Evolutionary conservation across 2,113 vertebrate species (phyloP).

Genomic region (Brachypteracias leptosomus): DNA sequence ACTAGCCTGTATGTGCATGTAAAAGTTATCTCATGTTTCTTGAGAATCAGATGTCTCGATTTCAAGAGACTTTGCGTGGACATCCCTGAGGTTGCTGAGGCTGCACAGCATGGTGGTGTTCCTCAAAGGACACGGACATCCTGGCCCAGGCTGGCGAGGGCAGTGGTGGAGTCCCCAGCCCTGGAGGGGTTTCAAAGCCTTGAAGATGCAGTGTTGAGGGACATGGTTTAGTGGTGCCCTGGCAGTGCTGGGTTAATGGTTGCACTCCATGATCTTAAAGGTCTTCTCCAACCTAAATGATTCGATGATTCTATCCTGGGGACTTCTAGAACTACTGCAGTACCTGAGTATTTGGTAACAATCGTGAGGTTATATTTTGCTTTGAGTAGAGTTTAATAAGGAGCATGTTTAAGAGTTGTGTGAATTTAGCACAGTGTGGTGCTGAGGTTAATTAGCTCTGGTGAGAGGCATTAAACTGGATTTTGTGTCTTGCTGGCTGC

Average conservation of each 20-base stretch:
- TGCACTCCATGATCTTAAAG: background rate
- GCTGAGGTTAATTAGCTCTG: background rate
- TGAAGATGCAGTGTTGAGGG: background rate
- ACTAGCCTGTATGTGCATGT: rapidly evolving
- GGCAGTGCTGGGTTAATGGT: background rate
- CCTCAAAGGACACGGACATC: background rate
- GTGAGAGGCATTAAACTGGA: background rate
- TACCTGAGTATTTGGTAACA: background rate
- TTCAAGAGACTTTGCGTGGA: background rate
- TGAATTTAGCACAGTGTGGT: background rate
- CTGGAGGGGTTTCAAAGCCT: background rate
- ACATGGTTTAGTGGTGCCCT: background rate
- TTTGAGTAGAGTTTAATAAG: background rate
- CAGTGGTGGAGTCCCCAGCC: background rate
- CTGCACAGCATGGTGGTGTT: background rate
- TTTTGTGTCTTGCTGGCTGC: background rate
- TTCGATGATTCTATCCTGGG: background rate
- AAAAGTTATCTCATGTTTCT: background rate
- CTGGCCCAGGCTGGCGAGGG: background rate
- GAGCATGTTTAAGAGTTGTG: background rate
- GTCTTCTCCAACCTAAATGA: background rate
- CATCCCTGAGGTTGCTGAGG: background rate
- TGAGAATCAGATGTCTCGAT: background rate
- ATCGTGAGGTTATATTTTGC: background rate
- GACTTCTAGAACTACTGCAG: too few relatives aligned